These are phyloP conservation scores for Otocyon megalotis DNA, from an alignment of 2,113 vertebrate genomes.

Conservation along the genomic window DNA sequence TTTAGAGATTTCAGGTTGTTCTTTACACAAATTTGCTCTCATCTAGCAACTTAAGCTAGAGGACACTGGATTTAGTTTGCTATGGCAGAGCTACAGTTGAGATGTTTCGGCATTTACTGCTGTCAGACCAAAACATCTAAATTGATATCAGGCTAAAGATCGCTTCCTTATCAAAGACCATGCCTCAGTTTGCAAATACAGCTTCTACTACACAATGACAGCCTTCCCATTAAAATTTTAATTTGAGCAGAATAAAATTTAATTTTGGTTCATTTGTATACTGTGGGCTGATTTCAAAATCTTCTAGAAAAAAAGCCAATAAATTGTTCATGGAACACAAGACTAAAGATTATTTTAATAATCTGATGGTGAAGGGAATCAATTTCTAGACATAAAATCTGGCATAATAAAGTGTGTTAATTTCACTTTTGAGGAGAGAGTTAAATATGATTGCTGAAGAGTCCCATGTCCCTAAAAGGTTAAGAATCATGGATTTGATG, in stretches of 20 bases:
- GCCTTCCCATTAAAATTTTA: not conserved
- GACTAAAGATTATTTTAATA: not conserved
- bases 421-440: not conserved
- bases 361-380: not conserved
- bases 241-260: not conserved
- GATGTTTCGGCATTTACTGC: not conserved
- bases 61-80: not conserved
- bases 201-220: not conserved
- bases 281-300: not conserved
- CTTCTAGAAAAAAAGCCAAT: not conserved
- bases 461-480: not conserved
- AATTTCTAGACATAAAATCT: constrained; percentile 18
- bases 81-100: not conserved
- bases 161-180: not conserved
- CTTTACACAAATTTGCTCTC: not conserved
- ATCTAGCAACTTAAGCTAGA: not conserved
- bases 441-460: not conserved
- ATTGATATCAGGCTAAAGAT: not conserved
- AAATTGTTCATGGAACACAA: not conserved
- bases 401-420: not conserved
- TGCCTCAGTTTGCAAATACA: not conserved
- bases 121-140: not conserved
- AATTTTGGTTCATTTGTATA: not conserved
- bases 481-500: not conserved
- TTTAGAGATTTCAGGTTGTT: not conserved